Evolutionary conservation across 2,113 vertebrate species (phyloP).

Genomic region (Notarius lentiginosus): DNA sequence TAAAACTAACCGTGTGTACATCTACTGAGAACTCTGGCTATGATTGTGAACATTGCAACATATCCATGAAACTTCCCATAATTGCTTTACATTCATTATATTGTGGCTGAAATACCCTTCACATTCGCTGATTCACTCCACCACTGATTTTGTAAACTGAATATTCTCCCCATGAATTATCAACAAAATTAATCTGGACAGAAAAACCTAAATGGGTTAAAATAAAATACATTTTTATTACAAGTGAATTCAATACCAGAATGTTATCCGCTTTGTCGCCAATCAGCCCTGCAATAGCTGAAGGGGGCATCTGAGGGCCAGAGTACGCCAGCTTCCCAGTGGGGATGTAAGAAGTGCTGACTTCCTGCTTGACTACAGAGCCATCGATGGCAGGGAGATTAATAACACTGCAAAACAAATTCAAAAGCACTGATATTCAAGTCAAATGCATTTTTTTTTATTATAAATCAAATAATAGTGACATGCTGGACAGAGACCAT

Average conservation of each 20-base stretch:
- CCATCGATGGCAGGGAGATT: slow-evolving; percentile 76
- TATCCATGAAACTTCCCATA: not conserved
- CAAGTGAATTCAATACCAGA: slow-evolving; percentile 69
- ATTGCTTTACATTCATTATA: not conserved
- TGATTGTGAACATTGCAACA: not conserved
- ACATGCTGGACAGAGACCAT: slow-evolving; percentile 15
- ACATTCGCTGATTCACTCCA: no score
- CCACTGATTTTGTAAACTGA: not conserved
- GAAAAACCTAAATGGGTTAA: not conserved
- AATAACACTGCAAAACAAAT: slow-evolving; percentile 70
- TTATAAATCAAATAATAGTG: not conserved
- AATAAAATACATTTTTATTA: not conserved
- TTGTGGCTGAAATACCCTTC: not conserved
- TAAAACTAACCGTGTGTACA: not conserved
- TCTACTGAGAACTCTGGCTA: not conserved
- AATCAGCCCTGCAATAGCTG: slow-evolving; percentile 76
- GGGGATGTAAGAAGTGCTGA: slow-evolving; percentile 58
- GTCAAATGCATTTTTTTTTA: not conserved
- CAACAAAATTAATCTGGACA: not conserved
- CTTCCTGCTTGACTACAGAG: slow-evolving; percentile 46
- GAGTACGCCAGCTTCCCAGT: slow-evolving; percentile 65
- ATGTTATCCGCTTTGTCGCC: slow-evolving; percentile 77
- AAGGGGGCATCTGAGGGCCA: slow-evolving; percentile 78
- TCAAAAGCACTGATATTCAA: not conserved
- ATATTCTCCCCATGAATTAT: not conserved